phyloP scores from a whole-genome alignment of 2,888 invertebrate species.

The Diogma glabrata region DNA sequence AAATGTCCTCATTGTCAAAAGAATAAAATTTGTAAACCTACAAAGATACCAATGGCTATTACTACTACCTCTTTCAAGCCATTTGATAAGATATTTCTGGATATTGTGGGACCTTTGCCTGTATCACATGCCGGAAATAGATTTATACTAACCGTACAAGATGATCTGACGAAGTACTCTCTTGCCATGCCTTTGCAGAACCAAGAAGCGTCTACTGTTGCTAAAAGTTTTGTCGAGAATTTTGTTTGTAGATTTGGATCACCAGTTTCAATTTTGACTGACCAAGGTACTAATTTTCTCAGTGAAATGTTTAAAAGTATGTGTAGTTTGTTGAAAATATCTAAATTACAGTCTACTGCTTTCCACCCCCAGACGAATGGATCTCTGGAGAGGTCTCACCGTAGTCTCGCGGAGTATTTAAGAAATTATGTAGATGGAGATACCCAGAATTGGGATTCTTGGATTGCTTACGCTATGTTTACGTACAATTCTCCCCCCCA shows the following conservation, averaged over 20 bases:
- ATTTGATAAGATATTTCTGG: too few species aligned
- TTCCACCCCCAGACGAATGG: background rate
- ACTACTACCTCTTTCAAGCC: too few species aligned
- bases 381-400: background rate
- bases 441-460: too few species aligned
- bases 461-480: too few species aligned
- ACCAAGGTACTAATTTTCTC: background rate
- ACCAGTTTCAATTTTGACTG: background rate
- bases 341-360: background rate
- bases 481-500: too few species aligned
- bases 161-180: background rate
- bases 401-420: slow-evolving; percentile 8
- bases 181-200: background rate
- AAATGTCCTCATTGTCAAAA: too few species aligned
- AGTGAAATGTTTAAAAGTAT: background rate
- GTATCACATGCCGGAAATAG: background rate
- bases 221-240: background rate
- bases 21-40: too few species aligned
- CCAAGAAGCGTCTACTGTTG: background rate
- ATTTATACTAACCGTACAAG: too few species aligned
- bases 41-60: too few species aligned
- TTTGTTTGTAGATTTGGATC: background rate
- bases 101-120: background rate
- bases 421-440: too few species aligned
- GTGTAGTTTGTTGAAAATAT: slow-evolving; percentile 7